Percentiles rank a stretch among this genome's conserved stretches.
These are phyloP conservation scores for Polydesmus complanatus DNA, from an alignment of 2,888 invertebrate species.

Conservation along the genomic window DNA sequence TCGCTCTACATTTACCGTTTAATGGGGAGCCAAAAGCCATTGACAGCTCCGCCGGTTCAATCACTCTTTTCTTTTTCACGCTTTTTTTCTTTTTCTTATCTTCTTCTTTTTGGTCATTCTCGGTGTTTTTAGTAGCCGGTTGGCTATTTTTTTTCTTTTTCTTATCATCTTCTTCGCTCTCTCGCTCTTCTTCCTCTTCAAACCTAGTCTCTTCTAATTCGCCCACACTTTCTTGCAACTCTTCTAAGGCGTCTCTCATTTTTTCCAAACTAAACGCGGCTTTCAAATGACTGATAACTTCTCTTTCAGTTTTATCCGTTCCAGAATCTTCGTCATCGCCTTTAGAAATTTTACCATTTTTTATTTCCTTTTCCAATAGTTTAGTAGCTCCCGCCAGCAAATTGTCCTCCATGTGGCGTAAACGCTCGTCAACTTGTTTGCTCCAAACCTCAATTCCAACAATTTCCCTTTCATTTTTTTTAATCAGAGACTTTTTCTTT, in stretches of 20 bases:
- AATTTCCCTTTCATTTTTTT: not conserved
- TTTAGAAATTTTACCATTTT: not conserved
- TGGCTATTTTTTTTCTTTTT: not conserved
- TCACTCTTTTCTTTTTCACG: constrained; percentile 1
- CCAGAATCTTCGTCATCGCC: not conserved
- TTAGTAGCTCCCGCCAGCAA: constrained; percentile 2
- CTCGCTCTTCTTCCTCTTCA: not conserved
- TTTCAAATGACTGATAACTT: constrained; percentile 9
- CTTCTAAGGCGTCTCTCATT: constrained; percentile 8
- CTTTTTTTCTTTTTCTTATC: constrained; percentile 7
- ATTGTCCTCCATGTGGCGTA: constrained; percentile 2
- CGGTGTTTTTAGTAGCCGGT: not conserved
- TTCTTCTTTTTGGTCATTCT: not conserved
- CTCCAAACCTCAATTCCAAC: not conserved
- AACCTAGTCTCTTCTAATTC: not conserved
- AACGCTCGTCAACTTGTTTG: constrained; percentile 10
- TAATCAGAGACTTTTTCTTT: not conserved
- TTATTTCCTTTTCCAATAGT: constrained; percentile 8
- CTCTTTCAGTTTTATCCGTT: not conserved
- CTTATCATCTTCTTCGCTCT: not conserved
- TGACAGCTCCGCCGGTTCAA: not conserved
- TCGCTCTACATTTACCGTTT: not conserved
- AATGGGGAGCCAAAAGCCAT: too few species aligned
- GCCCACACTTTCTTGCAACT: constrained; percentile 5
- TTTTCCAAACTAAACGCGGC: constrained; percentile 13